A percentile compares a stretch with the other conserved stretches of the same genome.
Conservation (phyloP, 2,888 invertebrate genomes). For the Lasius fuliginosus region DNA sequence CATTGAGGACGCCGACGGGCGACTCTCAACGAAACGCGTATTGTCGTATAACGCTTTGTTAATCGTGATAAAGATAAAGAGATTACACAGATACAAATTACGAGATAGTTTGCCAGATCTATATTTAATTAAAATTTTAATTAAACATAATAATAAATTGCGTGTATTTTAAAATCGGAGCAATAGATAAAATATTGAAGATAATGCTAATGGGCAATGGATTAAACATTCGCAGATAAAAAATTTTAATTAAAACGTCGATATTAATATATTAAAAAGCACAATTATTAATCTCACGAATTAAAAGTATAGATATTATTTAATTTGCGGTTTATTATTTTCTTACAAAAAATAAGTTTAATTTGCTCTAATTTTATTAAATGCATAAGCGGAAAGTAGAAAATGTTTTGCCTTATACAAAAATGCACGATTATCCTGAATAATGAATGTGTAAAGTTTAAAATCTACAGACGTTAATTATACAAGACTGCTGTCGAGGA, state of each 20-base stretch:
- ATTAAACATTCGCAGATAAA: not conserved
- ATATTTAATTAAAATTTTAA: slow-evolving; percentile 43
- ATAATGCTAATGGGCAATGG: not conserved
- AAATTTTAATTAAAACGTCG: slow-evolving; percentile 21
- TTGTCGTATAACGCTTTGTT: slow-evolving; percentile 14
- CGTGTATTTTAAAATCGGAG: not conserved
- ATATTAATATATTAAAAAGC: not conserved
- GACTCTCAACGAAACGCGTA: not conserved
- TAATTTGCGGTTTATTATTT: not conserved
- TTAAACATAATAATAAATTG: not conserved
- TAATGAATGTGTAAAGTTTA: not conserved
- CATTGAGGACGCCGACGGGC: not conserved
- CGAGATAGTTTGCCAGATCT: not conserved
- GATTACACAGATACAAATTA: slow-evolving; percentile 20
- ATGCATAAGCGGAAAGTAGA: not conserved
- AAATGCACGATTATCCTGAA: not conserved
- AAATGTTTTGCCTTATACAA: not conserved
- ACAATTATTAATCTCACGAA: not conserved
- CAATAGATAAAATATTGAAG: not conserved
- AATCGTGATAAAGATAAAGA: not conserved
- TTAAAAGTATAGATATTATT: not conserved
- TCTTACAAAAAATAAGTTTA: not conserved
- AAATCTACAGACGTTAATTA: not conserved
- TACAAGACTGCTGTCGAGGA: not conserved
- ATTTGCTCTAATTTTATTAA: not conserved